phyloP scores from a whole-genome alignment of 2,113 vertebrate genomes.

The Callithrix jacchus region DNA sequence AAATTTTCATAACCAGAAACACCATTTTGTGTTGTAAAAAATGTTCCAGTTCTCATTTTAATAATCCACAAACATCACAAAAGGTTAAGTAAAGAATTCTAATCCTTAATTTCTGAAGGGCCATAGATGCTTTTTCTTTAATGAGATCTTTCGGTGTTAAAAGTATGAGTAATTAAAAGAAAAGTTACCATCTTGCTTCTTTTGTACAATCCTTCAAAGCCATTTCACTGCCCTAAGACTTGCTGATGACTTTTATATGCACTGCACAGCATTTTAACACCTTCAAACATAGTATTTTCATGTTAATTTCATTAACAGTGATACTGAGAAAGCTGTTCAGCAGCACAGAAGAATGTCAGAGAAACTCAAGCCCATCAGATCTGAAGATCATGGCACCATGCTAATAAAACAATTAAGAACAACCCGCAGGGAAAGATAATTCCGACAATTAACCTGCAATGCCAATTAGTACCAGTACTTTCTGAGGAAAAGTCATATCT shows the following conservation, averaged over 20 bases:
- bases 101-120: slow-evolving; percentile 37
- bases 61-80: slow-evolving; percentile 8
- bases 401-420: slow-evolving; percentile 71
- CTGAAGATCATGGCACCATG: slow-evolving; percentile 33
- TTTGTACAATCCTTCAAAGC: background rate
- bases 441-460: slow-evolving; percentile 66
- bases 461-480: slow-evolving; percentile 51
- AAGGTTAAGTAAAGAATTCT: slow-evolving; percentile 10
- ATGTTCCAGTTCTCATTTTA: slow-evolving; percentile 16
- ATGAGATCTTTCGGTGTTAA: background rate
- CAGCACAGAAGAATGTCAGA: slow-evolving; percentile 49
- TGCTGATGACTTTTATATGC: slow-evolving; percentile 26
- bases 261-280: background rate
- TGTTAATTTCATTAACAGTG: slow-evolving; percentile 67
- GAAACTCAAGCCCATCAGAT: slow-evolving; percentile 47
- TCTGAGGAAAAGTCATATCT: slow-evolving; percentile 35
- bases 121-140: background rate
- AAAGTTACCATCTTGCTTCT: background rate
- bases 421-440: slow-evolving; percentile 50
- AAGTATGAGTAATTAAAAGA: background rate
- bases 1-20: background rate
- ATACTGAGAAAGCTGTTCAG: slow-evolving; percentile 34
- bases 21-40: slow-evolving; percentile 28
- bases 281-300: slow-evolving; percentile 59
- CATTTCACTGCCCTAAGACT: slow-evolving; percentile 14